Base-by-base conservation (phyloP, 2,113 vertebrate genomes). In the Microtus ochrogaster region DNA sequence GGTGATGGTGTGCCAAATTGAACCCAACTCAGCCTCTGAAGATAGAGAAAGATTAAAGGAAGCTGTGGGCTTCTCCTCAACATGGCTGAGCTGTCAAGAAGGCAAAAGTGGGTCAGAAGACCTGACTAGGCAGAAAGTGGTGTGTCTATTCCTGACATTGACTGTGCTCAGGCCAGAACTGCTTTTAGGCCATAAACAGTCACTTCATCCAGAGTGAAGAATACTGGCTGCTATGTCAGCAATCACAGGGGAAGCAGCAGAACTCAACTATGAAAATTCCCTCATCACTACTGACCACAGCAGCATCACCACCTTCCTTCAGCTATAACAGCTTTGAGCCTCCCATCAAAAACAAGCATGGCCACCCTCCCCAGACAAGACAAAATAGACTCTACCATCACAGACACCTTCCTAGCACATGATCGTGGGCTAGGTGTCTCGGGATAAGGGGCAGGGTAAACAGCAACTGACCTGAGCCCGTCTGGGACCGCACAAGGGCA, bases 401-500 rank as follows among this genome's bases (percentile, higher is more conserved):
- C 5, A 74, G n/a, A 22, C 39, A 79, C 2, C n/a, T 39, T 3
- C 55, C 55, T 9, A 44, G 39, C 3, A 0, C 24, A 22, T 0
- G 55, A n/a, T 17, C 14, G 1, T 0, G 39, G 77, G 63, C 68
- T 30, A 7, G 36, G 36, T 16, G 33, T 39, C 36, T 9, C 0
- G 55, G 19, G n/a, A 39, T 16, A 22, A 82, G 61, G 90, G 84
- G 36, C 61, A 76, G 22, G 55, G 26, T 65, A 11, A 77, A 5
- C 17, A 66, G 74, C 4, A 0, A 96, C 99, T 97, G 94, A 99
- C 99, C 99, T 98, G 99, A 99, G 41, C 99, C 99, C 0, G 99
- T 99, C 98, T 99, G 99, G 55, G 99, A 99, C 28, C 99, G 98
- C 72, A 99, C 99, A 1, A 99, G 98, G 3, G 99, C 99, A 84